Evolutionary conservation across 2,888 invertebrate genomes (phyloP).

Genomic region (Furcula furcula): DNA sequence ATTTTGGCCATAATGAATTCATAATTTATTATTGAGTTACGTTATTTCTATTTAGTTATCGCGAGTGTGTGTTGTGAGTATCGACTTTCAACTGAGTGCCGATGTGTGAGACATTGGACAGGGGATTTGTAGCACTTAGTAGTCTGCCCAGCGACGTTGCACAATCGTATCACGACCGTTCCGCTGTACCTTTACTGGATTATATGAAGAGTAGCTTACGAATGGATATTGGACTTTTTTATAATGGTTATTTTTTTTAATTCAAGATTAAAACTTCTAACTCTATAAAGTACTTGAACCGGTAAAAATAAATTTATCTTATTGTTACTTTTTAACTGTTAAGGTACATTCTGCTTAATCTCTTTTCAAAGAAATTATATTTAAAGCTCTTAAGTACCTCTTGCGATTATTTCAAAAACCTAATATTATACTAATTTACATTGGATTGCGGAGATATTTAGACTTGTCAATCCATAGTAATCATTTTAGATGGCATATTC

Average conservation of each 20-base stretch:
- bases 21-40: conserved; percentile 24
- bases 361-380: too few species aligned
- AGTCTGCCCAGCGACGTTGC: conserved; percentile 71
- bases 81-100: conserved; percentile 41
- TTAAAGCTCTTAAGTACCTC: too few species aligned
- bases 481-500: too few species aligned
- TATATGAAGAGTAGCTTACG: conserved; percentile 41
- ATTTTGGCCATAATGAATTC: conserved; percentile 46
- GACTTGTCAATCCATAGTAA: too few species aligned
- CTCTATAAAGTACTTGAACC: too few species aligned
- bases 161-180: conserved; percentile 66
- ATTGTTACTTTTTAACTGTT: too few species aligned
- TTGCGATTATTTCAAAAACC: too few species aligned
- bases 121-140: conserved; percentile 79
- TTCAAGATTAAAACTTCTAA: too few species aligned
- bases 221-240: background rate
- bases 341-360: too few species aligned
- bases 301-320: too few species aligned
- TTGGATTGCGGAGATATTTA: too few species aligned
- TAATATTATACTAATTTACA: too few species aligned
- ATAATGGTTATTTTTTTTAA: background rate
- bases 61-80: conserved; percentile 39
- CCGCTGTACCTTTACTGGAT: conserved; percentile 63
- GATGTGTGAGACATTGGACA: conserved; percentile 49
- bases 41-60: conserved; percentile 20